A percentile compares a stretch with the other conserved stretches of the same genome.
Conservation (phyloP, 2,888 invertebrate species). For the Temnothorax rugatulus region DNA sequence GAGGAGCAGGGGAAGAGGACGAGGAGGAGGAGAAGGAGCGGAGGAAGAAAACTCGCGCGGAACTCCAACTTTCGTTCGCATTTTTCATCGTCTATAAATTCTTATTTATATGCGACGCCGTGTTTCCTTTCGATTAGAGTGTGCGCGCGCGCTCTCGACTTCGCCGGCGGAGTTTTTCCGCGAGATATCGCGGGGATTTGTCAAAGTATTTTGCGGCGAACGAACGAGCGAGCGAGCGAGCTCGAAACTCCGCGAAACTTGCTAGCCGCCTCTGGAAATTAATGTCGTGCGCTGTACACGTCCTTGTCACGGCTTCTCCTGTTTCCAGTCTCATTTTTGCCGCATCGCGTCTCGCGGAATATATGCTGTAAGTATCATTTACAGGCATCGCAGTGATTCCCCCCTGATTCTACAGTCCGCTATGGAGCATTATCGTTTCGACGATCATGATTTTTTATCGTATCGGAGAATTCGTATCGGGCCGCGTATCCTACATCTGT, state of each 20-base stretch:
- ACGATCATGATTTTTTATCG: neutral
- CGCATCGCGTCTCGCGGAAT: constrained; percentile 12
- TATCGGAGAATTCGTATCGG: constrained; percentile 3
- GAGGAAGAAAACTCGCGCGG: constrained; percentile 74
- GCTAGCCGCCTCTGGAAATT: constrained; percentile 71
- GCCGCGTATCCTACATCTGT: neutral
- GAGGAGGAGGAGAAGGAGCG: constrained; percentile 49
- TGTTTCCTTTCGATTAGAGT: constrained; percentile 84
- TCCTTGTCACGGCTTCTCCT: constrained; percentile 24
- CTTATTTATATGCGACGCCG: constrained; percentile 86
- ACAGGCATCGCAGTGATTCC: neutral
- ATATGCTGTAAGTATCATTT: neutral
- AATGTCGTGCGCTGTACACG: constrained; percentile 66
- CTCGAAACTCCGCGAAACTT: constrained; percentile 73
- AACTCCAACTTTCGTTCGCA: constrained; percentile 83
- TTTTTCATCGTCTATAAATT: constrained; percentile 86
- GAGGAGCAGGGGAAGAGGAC: constrained; percentile 56
- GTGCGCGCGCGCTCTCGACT: constrained; percentile 63
- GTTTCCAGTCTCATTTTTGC: constrained; percentile 37
- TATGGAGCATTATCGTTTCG: neutral
- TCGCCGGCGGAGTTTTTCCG: constrained; percentile 71
- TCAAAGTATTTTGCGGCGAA: constrained; percentile 74
- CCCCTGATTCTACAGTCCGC: neutral
- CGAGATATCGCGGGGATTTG: constrained; percentile 76
- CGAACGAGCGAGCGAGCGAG: constrained; percentile 57